These are phyloP conservation scores for Sinohyriopsis cumingii DNA, from an alignment of 2,888 invertebrate genomes.

Conservation along the genomic window DNA sequence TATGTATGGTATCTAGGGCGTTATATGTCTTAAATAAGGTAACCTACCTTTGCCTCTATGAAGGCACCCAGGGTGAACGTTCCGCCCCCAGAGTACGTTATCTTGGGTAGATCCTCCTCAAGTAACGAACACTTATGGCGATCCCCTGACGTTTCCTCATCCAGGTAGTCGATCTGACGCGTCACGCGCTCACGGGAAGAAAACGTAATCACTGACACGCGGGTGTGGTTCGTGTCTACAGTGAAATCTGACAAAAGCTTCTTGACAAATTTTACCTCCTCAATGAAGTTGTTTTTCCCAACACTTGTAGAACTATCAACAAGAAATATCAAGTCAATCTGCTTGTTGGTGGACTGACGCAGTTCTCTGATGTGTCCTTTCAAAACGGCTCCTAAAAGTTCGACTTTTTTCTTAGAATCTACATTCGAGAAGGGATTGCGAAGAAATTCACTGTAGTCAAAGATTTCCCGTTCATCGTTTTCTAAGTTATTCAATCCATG, in stretches of 20 bases:
- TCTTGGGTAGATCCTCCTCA: slow-evolving; percentile 77
- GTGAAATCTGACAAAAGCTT: slow-evolving; percentile 78
- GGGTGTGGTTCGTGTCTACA: slow-evolving; percentile 78
- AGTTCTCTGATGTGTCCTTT: slow-evolving; percentile 76
- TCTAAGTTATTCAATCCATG: no score
- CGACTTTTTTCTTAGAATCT: slow-evolving; percentile 73
- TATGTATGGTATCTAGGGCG: no score
- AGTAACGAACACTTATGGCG: slow-evolving; percentile 80
- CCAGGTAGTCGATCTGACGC: slow-evolving; percentile 78
- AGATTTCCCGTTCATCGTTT: slow-evolving; percentile 8
- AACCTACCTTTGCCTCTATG: slow-evolving; percentile 77
- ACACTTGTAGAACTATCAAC: slow-evolving; percentile 83
- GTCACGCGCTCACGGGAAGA: slow-evolving; percentile 77
- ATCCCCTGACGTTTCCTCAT: slow-evolving; percentile 72
- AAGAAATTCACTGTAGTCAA: slow-evolving; percentile 30
- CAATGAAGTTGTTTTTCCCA: slow-evolving; percentile 79
- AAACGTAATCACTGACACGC: slow-evolving; percentile 80
- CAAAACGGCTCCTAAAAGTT: slow-evolving; percentile 75
- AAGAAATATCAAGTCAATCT: slow-evolving; percentile 79
- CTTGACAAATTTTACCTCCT: slow-evolving; percentile 80
- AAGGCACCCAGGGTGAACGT: slow-evolving; percentile 82
- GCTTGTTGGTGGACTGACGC: slow-evolving; percentile 68
- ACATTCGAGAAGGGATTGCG: slow-evolving; percentile 24
- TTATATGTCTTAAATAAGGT: neutral
- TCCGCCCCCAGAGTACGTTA: slow-evolving; percentile 80